Evolutionary conservation across 1,140 invertebrate genomes (phyloP), one percentile per base, ranked within the genome.

Genomic region (Drosophila ambigua): DNA sequence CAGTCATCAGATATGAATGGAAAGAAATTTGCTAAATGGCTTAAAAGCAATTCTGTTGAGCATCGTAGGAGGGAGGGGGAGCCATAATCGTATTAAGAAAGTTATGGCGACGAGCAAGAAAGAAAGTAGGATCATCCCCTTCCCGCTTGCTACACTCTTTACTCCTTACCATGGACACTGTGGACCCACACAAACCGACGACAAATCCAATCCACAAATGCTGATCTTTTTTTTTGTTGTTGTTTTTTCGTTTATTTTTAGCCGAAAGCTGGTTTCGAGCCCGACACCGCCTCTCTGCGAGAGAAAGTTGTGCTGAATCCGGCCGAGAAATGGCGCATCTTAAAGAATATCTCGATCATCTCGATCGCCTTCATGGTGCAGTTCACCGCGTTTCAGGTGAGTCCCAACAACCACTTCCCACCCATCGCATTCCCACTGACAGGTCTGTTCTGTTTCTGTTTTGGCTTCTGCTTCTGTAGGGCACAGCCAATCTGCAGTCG

Each of bases 321-420:
- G 45, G 94, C 93, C 75, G 97, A 97, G 90, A 97, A 97, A 93
- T 96, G 96, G 95, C 93, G 96, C 69, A 98, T 98, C 83, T 92
- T 97, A 66, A 98, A 97, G 92, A 98, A 98, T 92, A 95, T 98
- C 39, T 93, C 95, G 24, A 95, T 97, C 45, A 96, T 98, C 5
- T 97, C 97, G 67, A 92, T 96, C 53, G 96, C 97, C 2, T 98
- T 98, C 91, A 97, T 98, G 94, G 96, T 98, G 59, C 96, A 98
- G 80, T 98, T 98, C 92, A 98, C 97, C 15, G 97, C 97, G 35
- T 98, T 98, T 92, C 95, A 96, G 90, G 91, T 92, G 61, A 82
- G 78, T 59, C 4, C 8, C 16, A 6, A 1, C 26, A 7, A 16
- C n/a, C 43, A 11, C 15, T 24, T 16, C 4, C 3, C 5, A 5